These are phyloP conservation scores for Coreius guichenoti DNA, from an alignment of 2,797 vertebrate genomes.

Conservation along the genomic window DNA sequence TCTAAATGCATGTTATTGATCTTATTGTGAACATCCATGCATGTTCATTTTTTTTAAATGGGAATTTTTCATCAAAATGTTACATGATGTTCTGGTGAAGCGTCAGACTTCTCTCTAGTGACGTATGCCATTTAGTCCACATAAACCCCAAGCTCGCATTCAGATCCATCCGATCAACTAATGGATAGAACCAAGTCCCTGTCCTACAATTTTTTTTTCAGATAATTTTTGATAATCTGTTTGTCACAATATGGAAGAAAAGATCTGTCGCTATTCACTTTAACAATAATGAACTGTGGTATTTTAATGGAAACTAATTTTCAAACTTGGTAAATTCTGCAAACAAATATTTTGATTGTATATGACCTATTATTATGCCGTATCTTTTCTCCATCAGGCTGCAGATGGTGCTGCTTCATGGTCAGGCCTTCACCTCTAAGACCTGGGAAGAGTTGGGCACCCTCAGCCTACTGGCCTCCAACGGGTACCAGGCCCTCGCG, in stretches of 20 bases:
- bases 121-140: neutral
- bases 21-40: neutral
- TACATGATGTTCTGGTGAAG: neutral
- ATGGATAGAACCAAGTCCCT: neutral
- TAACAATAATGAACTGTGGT: neutral
- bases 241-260: neutral
- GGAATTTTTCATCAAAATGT: neutral
- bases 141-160: neutral
- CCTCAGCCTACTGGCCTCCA: conserved; percentile 83
- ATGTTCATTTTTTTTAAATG: neutral
- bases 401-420: conserved; percentile 90
- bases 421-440: conserved; percentile 91
- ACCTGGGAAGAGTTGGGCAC: conserved; percentile 96
- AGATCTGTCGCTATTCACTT: neutral
- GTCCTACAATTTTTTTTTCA: no score
- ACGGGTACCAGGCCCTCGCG: conserved; percentile 88
- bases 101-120: neutral
- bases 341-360: neutral
- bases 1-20: no score
- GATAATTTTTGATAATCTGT: neutral
- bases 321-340: neutral
- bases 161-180: neutral
- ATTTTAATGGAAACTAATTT: neutral
- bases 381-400: conserved; percentile 72
- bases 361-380: neutral